Evolutionary conservation across 2,888 invertebrate species (phyloP).

Genomic region (Xestia c-nigrum): DNA sequence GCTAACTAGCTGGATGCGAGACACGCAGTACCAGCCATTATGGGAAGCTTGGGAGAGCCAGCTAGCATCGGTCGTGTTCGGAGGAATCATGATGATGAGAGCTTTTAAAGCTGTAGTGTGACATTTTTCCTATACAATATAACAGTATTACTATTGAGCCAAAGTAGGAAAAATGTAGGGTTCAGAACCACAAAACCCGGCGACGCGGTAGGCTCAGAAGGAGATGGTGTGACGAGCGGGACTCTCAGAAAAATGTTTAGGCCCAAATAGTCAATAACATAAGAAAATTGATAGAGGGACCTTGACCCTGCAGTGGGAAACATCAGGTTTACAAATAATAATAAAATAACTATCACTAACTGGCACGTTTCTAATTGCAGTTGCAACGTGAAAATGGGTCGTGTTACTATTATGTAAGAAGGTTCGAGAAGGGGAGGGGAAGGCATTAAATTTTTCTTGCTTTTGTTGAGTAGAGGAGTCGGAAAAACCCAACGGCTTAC

Average conservation of each 20-base stretch:
- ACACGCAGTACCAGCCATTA: neutral
- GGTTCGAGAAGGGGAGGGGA: neutral
- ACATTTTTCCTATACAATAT: neutral
- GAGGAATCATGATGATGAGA: neutral
- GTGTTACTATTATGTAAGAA: neutral
- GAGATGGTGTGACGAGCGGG: neutral
- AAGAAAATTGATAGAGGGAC: neutral
- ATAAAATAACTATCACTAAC: neutral
- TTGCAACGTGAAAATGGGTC: constrained; percentile 5
- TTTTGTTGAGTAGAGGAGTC: neutral
- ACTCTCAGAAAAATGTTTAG: neutral
- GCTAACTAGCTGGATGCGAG: neutral
- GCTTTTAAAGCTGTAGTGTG: neutral
- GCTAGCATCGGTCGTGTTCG: neutral
- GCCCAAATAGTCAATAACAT: neutral
- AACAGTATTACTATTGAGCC: neutral
- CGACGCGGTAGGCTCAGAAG: neutral
- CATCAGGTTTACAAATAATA: neutral
- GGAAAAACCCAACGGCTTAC: neutral
- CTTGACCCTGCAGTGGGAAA: neutral
- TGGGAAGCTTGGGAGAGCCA: neutral
- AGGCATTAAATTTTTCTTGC: neutral
- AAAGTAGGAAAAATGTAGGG: neutral
- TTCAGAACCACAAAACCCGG: neutral
- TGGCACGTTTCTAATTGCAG: neutral